Conservation (phyloP, 2,888 invertebrate genomes). For the Junonia oenone region DNA sequence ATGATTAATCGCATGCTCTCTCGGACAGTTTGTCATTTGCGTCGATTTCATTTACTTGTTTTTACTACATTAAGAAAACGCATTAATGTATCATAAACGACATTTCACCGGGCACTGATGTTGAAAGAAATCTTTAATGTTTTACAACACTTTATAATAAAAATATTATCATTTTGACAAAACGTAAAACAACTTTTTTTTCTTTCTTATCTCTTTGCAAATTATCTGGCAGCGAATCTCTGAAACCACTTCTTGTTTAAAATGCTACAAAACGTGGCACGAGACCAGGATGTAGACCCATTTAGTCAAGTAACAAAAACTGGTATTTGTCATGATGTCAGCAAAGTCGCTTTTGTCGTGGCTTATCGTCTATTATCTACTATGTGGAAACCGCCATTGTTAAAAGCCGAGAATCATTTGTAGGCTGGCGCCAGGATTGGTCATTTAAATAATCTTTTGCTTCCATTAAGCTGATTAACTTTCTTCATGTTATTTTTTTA, state of each 20-base stretch:
- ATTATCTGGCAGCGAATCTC: conserved; percentile 12
- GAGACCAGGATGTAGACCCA: conserved; percentile 28
- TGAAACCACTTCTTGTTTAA: conserved; percentile 17
- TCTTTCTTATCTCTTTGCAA: neutral
- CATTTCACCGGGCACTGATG: neutral
- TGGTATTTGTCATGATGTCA: conserved; percentile 32
- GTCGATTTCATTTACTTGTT: conserved; percentile 1
- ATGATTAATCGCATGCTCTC: conserved; percentile 5
- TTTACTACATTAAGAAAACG: neutral
- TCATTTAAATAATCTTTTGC: conserved; percentile 13
- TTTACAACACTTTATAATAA: neutral
- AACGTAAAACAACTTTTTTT: conserved; percentile 4
- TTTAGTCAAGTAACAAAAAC: conserved; percentile 29
- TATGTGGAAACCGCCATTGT: conserved; percentile 31
- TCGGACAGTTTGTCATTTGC: conserved; percentile 7
- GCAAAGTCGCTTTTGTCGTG: conserved; percentile 30
- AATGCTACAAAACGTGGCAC: conserved; percentile 28
- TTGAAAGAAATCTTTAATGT: neutral
- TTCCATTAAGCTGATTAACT: conserved; percentile 19
- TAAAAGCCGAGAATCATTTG: conserved; percentile 19
- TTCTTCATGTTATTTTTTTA: conserved; percentile 15
- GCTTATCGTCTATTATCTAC: conserved; percentile 36
- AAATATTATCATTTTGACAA: neutral
- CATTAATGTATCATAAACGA: neutral
- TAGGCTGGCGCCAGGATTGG: conserved; percentile 28